A percentile compares a stretch with the other conserved stretches of the same genome.
These are phyloP conservation scores for Mus spretus DNA, from an alignment of 2,797 vertebrate genomes.

Conservation along the genomic window DNA sequence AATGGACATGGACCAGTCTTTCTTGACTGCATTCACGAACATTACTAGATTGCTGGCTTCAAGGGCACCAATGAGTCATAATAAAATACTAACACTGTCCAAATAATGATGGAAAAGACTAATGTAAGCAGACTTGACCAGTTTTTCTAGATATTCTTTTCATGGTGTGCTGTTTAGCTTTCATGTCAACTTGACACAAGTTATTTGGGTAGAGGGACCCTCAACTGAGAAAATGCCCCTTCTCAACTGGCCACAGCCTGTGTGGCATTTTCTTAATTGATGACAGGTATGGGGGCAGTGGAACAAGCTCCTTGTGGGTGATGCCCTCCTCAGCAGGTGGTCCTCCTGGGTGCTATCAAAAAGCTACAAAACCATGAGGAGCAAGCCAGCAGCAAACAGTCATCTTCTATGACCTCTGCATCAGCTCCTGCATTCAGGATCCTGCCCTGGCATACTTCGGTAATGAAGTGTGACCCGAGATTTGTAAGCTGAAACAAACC, in stretches of 20 bases:
- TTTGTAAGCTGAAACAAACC: not conserved
- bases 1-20: not conserved
- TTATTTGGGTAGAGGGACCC: not conserved
- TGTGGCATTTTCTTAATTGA: not conserved
- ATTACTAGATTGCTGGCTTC: not conserved
- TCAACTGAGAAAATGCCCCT: not conserved
- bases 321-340: not conserved
- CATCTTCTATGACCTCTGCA: not conserved
- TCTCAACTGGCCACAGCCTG: not conserved
- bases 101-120: not conserved
- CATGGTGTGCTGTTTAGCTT: not conserved
- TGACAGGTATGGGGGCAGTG: too few species aligned
- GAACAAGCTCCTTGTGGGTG: not conserved
- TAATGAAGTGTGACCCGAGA: not conserved
- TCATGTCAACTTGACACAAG: not conserved
- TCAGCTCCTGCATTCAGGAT: not conserved
- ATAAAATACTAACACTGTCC: not conserved
- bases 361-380: not conserved
- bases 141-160: constrained; percentile 42
- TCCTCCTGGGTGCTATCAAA: not conserved
- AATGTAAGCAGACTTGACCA: not conserved
- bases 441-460: not conserved
- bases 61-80: not conserved
- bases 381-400: not conserved
- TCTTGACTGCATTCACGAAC: not conserved